Conservation (phyloP, 2,797 vertebrate genomes). For the Trichosurus vulpecula region DNA sequence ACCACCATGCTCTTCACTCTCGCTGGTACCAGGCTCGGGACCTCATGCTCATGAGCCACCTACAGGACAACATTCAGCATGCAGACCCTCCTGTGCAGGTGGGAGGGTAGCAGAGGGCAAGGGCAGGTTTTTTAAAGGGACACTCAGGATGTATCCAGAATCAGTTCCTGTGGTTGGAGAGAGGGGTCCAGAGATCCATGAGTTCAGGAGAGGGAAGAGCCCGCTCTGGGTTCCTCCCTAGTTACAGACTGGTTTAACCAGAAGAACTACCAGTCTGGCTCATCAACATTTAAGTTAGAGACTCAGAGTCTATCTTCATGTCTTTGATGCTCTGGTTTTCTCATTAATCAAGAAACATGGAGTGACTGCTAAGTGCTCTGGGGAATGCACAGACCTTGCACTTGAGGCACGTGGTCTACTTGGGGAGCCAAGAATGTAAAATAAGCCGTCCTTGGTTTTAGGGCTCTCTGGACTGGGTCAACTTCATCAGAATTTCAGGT, state of each 20-base stretch:
- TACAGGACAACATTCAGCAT: constrained; percentile 96
- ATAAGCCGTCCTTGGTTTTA: not conserved
- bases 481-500: not conserved
- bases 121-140: too few species aligned
- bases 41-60: constrained; percentile 97
- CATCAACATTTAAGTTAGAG: not conserved
- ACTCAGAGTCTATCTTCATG: not conserved
- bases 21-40: constrained; percentile 96
- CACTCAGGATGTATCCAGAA: too few species aligned
- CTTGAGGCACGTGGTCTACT: not conserved
- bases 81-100: constrained; percentile 95
- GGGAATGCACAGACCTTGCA: not conserved
- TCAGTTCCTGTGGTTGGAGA: not conserved
- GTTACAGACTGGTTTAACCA: not conserved
- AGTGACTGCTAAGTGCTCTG: not conserved
- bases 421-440: not conserved
- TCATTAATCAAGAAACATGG: not conserved
- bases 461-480: not conserved
- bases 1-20: constrained; percentile 94
- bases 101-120: not conserved
- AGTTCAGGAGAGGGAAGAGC: not conserved
- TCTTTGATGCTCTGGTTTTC: not conserved
- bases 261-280: not conserved
- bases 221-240: not conserved
- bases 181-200: not conserved